Percentiles rank a stretch among this genome's conserved stretches.
Conservation (phyloP, 2,797 vertebrate genomes). For the Oreochromis mossambicus region DNA sequence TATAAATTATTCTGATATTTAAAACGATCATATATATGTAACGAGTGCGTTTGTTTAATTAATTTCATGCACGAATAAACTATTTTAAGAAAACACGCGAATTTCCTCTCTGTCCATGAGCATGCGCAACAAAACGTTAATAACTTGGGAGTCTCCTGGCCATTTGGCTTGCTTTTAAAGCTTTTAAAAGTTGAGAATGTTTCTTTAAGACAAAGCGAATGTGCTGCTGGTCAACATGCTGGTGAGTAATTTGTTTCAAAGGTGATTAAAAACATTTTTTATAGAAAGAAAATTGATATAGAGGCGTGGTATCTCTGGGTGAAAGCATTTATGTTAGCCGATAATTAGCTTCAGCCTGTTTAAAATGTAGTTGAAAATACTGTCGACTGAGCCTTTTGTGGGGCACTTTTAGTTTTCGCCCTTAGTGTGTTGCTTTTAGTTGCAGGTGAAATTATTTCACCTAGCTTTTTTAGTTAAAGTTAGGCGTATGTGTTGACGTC, state of each 20-base stretch:
- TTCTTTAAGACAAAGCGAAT: neutral
- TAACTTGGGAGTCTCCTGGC: neutral
- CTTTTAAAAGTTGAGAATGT: neutral
- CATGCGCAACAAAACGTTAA: constrained; percentile 5
- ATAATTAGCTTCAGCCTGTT: neutral
- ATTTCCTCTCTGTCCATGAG: neutral
- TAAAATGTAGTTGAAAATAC: neutral
- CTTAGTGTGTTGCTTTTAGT: neutral
- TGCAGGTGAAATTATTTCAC: neutral
- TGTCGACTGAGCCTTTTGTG: neutral
- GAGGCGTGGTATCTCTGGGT: neutral
- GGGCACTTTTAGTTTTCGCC: neutral
- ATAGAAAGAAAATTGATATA: neutral
- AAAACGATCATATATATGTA: neutral
- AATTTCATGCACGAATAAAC: constrained; percentile 40
- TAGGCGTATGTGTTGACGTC: neutral
- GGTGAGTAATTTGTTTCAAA: neutral
- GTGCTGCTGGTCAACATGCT: too few species aligned
- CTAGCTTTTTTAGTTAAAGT: neutral
- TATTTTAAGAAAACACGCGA: neutral
- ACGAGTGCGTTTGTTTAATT: neutral
- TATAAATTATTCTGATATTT: neutral
- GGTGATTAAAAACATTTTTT: neutral
- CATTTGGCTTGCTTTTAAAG: neutral
- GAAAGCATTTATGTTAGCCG: neutral